phyloP scores from a whole-genome alignment of 2,888 invertebrate genomes.

The Drosophila trichaetosa region DNA sequence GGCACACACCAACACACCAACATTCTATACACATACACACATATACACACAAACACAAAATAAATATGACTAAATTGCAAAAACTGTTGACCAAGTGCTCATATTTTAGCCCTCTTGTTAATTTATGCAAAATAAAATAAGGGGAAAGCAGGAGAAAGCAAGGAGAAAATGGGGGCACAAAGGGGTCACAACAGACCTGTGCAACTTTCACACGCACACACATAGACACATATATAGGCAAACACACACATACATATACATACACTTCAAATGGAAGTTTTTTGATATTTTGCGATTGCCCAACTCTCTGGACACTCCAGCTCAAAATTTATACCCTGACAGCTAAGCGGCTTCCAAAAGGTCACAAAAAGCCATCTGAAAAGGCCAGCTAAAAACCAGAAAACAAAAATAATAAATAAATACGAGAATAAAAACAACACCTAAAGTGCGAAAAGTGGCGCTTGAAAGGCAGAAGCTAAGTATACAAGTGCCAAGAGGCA shows the following conservation, averaged over 20 bases:
- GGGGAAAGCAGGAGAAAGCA: conserved; percentile 18
- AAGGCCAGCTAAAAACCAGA: neutral
- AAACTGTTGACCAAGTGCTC: conserved; percentile 51
- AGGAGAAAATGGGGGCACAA: neutral
- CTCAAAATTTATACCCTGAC: conserved; percentile 48
- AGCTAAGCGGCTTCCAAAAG: conserved; percentile 58
- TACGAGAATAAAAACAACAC: neutral
- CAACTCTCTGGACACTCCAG: conserved; percentile 18
- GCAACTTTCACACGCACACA: conserved; percentile 3
- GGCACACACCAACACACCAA: conserved; percentile 29
- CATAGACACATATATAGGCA: neutral
- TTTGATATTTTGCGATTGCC: conserved; percentile 31
- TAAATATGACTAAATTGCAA: conserved; percentile 55
- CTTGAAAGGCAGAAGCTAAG: neutral
- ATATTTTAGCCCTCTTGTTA: conserved; percentile 41
- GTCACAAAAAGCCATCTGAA: conserved; percentile 29
- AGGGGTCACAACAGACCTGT: neutral
- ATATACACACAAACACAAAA: conserved; percentile 38
- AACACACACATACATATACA: conserved; percentile 2
- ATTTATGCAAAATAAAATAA: conserved; percentile 60
- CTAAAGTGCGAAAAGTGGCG: neutral
- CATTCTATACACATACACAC: neutral
- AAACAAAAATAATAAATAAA: conserved; percentile 12
- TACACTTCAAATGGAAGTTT: conserved; percentile 30
- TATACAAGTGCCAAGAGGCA: conserved; percentile 8